Conservation (phyloP, 2,113 vertebrate species). For the Solenodon paradoxus region DNA sequence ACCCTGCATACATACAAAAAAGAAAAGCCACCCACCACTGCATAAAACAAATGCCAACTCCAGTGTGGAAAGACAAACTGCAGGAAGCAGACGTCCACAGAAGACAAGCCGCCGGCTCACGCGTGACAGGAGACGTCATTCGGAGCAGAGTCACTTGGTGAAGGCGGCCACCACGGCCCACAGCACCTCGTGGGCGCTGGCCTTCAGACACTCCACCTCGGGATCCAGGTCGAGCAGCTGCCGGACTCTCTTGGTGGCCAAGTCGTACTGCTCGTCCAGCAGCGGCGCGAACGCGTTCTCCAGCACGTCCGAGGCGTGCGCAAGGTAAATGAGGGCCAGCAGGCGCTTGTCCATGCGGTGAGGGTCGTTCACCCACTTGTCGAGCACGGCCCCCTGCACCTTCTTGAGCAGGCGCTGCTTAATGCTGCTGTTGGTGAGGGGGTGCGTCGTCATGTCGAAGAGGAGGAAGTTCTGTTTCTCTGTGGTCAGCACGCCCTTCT, state of each 20-base stretch:
- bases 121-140: slow-evolving; percentile 71
- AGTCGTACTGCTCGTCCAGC: slow-evolving; percentile 95
- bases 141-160: slow-evolving; percentile 88
- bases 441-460: slow-evolving; percentile 98
- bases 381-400: slow-evolving; percentile 94
- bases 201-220: slow-evolving; percentile 93
- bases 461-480: slow-evolving; percentile 99
- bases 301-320: slow-evolving; percentile 94
- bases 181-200: slow-evolving; percentile 91
- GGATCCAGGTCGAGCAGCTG: slow-evolving; percentile 96
- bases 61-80: slow-evolving; percentile 81
- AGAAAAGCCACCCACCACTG: slow-evolving; percentile 77
- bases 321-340: slow-evolving; percentile 94
- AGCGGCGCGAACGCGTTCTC: slow-evolving; percentile 97
- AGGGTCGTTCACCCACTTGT: slow-evolving; percentile 96
- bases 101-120: slow-evolving; percentile 80
- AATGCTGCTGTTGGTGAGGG: slow-evolving; percentile 96
- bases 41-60: slow-evolving; percentile 77
- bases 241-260: slow-evolving; percentile 96
- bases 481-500: slow-evolving; percentile 96
- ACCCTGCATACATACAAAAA: slow-evolving; percentile 76
- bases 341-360: slow-evolving; percentile 96
- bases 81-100: slow-evolving; percentile 81
- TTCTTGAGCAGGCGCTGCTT: slow-evolving; percentile 97
- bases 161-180: slow-evolving; percentile 97